Conservation (phyloP, 2,113 vertebrate genomes). For the Proterorhinus semilunaris region DNA sequence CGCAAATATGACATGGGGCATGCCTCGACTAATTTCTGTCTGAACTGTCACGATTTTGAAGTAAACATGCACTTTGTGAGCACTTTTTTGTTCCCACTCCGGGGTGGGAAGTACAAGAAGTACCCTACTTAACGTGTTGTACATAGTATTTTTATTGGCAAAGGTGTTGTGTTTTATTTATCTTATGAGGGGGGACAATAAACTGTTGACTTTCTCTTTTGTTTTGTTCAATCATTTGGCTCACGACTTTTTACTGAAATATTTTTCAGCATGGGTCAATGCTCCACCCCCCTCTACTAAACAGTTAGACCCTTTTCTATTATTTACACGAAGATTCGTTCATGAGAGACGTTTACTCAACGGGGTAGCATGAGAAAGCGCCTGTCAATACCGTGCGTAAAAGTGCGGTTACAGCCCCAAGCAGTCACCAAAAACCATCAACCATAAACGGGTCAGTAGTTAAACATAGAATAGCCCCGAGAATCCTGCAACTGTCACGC, state of each 20-base stretch:
- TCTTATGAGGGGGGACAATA: too few species aligned
- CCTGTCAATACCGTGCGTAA: not conserved
- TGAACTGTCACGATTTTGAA: slow-evolving; percentile 5
- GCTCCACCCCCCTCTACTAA: too few species aligned
- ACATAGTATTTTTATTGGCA: too few species aligned
- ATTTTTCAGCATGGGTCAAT: too few species aligned
- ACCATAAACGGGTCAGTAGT: not conserved
- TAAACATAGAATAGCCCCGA: not conserved
- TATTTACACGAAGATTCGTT: too few species aligned
- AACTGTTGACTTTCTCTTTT: too few species aligned
- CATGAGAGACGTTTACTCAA: not conserved
- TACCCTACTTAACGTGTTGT: not conserved
- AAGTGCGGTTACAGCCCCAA: not conserved
- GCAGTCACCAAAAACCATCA: not conserved
- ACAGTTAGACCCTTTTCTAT: too few species aligned
- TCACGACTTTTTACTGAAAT: too few species aligned
- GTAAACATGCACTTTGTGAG: not conserved
- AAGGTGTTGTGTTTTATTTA: too few species aligned
- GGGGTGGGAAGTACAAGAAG: not conserved
- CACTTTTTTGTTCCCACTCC: not conserved
- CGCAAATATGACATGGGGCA: slow-evolving; percentile 1
- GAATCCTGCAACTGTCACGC: not conserved
- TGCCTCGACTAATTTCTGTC: not conserved
- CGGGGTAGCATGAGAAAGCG: not conserved
- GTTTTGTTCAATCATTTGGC: too few species aligned